These are phyloP conservation scores for Stomatorhinus walkeri DNA, from an alignment of 2,797 vertebrate genomes.

Conservation along the genomic window DNA sequence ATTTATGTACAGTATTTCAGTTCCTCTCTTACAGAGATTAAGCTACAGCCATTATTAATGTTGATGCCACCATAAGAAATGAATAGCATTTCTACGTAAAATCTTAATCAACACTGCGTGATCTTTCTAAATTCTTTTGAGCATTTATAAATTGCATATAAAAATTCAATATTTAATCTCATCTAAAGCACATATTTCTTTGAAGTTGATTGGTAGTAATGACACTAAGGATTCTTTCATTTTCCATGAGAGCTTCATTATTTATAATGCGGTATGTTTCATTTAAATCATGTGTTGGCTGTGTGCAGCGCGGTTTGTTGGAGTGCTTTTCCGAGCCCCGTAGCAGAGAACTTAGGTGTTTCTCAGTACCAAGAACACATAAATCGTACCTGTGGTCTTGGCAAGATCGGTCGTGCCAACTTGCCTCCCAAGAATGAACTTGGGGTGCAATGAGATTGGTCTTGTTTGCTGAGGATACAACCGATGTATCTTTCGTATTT, in stretches of 20 bases:
- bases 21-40: not conserved
- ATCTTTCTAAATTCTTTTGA: not conserved
- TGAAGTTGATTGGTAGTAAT: not conserved
- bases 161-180: not conserved
- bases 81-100: not conserved
- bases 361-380: not conserved
- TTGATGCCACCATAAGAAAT: not conserved
- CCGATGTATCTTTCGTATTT: not conserved
- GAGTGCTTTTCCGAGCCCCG: not conserved
- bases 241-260: not conserved
- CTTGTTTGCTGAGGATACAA: not conserved
- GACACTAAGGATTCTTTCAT: slow-evolving; percentile 6
- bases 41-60: not conserved
- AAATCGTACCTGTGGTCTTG: not conserved
- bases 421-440: not conserved
- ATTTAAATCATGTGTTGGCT: not conserved
- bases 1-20: not conserved
- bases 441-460: not conserved
- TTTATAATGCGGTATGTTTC: not conserved
- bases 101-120: not conserved
- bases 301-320: not conserved
- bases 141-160: not conserved
- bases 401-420: not conserved
- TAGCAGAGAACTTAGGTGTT: not conserved
- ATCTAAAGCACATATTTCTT: slow-evolving; percentile 5